phyloP scores from a whole-genome alignment of 2,113 vertebrate genomes.

The Cariama cristata region DNA sequence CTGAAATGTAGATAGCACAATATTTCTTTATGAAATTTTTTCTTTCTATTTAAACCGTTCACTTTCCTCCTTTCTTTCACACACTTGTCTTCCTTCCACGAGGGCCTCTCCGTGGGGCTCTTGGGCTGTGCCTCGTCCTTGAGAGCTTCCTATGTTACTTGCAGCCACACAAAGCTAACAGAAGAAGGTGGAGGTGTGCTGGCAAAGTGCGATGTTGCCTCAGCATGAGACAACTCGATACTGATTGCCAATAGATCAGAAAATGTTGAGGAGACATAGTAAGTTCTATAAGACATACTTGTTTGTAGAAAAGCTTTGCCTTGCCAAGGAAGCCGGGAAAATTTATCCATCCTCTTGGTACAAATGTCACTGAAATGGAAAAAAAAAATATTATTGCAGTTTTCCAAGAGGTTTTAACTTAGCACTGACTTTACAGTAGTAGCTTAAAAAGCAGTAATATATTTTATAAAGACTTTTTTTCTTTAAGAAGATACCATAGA shows the following conservation, averaged over 20 bases:
- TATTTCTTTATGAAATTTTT: not conserved
- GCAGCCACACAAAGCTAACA: not conserved
- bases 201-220: not conserved
- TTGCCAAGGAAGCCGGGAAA: not conserved
- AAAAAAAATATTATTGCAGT: not conserved
- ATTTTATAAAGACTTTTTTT: not conserved
- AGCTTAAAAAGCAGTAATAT: not conserved
- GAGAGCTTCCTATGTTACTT: not conserved
- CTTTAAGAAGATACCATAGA: not conserved
- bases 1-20: conserved; percentile 59
- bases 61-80: not conserved
- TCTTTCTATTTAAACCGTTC: not conserved
- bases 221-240: not conserved
- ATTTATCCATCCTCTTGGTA: not conserved
- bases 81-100: not conserved
- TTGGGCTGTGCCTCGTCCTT: not conserved
- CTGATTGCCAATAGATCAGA: not conserved
- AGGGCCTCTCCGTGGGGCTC: not conserved
- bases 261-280: not conserved
- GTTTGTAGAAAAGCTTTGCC: not conserved
- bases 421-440: not conserved
- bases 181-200: not conserved
- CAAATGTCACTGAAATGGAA: not conserved
- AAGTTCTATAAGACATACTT: not conserved
- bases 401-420: not conserved